These are phyloP conservation scores for Tinamus major DNA, from an alignment of 2,797 vertebrate genomes.

Conservation along the genomic window DNA sequence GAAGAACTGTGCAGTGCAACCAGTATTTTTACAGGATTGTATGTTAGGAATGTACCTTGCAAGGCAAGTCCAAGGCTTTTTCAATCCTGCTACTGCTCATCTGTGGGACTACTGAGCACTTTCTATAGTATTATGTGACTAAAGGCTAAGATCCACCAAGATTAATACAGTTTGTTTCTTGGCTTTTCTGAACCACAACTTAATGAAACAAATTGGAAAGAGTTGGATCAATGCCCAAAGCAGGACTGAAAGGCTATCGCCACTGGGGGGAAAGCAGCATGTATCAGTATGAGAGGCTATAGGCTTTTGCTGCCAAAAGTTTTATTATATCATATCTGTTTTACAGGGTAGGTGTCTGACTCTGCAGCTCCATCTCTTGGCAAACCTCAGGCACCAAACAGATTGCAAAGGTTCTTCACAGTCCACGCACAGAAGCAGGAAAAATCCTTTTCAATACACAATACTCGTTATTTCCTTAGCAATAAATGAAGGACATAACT, in stretches of 20 bases:
- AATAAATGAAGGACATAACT: not conserved
- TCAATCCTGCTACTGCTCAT: not conserved
- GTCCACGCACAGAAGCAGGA: not conserved
- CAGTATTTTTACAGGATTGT: not conserved
- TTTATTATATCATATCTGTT: not conserved
- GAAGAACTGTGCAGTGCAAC: not conserved
- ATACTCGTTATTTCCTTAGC: conserved; percentile 8
- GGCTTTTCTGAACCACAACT: not conserved
- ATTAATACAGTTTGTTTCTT: conserved; percentile 14
- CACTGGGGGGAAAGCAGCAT: not conserved
- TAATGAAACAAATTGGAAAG: conserved; percentile 45
- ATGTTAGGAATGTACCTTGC: not conserved
- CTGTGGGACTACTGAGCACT: not conserved
- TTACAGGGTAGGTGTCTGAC: not conserved
- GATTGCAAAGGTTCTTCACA: not conserved
- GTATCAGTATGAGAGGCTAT: not conserved
- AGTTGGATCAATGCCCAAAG: not conserved
- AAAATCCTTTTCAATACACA: not conserved
- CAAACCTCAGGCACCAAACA: not conserved
- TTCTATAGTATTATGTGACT: not conserved
- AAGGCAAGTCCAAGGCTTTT: not conserved
- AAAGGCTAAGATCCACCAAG: not conserved
- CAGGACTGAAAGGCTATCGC: fast-evolving
- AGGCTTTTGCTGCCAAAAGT: conserved; percentile 13
- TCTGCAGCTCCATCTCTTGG: conserved; percentile 63